phyloP scores from a whole-genome alignment of 2,797 vertebrate species.

The Gastrophryne carolinensis region DNA sequence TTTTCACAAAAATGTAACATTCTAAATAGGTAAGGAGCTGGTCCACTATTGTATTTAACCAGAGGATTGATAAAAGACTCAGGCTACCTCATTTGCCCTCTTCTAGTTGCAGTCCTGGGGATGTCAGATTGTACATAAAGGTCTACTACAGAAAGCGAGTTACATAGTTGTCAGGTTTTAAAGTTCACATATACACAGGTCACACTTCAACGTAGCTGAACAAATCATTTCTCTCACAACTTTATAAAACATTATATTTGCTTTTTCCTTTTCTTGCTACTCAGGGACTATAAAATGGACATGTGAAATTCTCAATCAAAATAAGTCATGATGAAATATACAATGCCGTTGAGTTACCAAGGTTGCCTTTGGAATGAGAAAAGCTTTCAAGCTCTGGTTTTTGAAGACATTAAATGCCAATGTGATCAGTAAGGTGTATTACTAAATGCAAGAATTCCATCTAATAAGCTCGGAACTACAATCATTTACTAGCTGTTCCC shows the following conservation, averaged over 20 bases:
- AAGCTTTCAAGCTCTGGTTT: conserved; percentile 23
- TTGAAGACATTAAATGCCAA: conserved; percentile 33
- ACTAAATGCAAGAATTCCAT: conserved; percentile 38
- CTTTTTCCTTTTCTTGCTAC: not conserved
- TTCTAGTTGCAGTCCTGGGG: not conserved
- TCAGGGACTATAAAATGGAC: conserved; percentile 32
- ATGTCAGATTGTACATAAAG: not conserved
- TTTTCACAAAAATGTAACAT: too few relatives aligned
- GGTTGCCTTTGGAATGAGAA: conserved; percentile 13
- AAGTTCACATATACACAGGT: not conserved
- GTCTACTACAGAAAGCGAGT: not conserved
- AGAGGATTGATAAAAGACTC: not conserved
- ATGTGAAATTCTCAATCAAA: not conserved
- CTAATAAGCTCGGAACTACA: conserved; percentile 43
- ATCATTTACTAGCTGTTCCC: conserved; percentile 26
- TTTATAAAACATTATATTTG: not conserved
- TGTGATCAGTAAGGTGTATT: conserved; percentile 27
- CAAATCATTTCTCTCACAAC: not conserved
- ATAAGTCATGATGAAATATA: conserved; percentile 17
- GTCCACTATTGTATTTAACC: too few relatives aligned
- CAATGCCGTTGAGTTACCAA: conserved; percentile 14
- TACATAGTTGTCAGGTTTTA: not conserved
- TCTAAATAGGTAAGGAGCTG: too few relatives aligned
- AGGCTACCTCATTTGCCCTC: not conserved
- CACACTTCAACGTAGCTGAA: not conserved